Percentiles rank a stretch among this genome's conserved stretches.
Evolutionary conservation across 1,140 invertebrate genomes (phyloP).

Genomic region (Cotesia glomerata): DNA sequence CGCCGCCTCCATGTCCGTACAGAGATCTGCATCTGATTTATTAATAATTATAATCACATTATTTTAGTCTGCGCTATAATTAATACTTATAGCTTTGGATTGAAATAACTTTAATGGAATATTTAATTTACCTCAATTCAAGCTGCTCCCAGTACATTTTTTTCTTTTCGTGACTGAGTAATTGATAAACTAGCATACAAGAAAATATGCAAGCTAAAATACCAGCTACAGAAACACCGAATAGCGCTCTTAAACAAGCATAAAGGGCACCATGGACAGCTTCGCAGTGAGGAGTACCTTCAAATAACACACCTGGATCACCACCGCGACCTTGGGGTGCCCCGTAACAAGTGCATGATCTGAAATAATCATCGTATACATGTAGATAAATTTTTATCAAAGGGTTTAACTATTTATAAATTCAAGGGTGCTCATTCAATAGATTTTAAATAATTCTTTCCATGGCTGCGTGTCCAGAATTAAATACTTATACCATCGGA

Average conservation of each 20-base stretch:
- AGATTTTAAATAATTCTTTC: no score
- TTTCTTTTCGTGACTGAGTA: constrained; percentile 87
- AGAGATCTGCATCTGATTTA: constrained; percentile 70
- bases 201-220: constrained; percentile 90
- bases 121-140: constrained; percentile 67
- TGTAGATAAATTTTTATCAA: neutral
- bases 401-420: neutral
- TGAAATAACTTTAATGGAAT: neutral
- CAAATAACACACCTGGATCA: constrained; percentile 70
- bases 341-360: constrained; percentile 61
- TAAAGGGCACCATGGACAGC: constrained; percentile 87
- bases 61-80: neutral
- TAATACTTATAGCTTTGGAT: neutral
- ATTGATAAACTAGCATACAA: constrained; percentile 88
- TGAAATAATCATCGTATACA: constrained; percentile 29
- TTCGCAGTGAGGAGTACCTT: constrained; percentile 83
- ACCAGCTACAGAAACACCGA: constrained; percentile 86
- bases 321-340: constrained; percentile 43
- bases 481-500: neutral
- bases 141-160: constrained; percentile 94
- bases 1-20: constrained; percentile 67
- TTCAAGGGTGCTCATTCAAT: no score
- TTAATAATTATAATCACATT: neutral
- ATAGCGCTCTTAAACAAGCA: constrained; percentile 84
- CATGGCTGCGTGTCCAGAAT: neutral